A percentile compares a stretch with the other conserved stretches of the same genome.
phyloP scores from a whole-genome alignment of 2,113 vertebrate genomes.

The Cettia cetti region DNA sequence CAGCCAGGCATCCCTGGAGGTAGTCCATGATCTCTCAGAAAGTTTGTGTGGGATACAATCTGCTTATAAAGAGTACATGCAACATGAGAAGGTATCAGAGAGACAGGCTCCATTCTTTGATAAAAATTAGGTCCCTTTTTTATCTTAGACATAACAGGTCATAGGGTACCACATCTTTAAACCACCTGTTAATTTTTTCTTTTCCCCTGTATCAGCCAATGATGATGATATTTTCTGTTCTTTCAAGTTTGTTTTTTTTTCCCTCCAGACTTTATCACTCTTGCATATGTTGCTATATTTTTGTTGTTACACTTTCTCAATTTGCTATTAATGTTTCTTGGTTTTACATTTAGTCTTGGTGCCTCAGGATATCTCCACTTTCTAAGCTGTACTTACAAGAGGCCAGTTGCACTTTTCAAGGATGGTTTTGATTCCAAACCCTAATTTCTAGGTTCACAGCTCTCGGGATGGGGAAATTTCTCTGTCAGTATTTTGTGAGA shows the following conservation, averaged over 20 bases:
- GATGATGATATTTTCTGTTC: neutral
- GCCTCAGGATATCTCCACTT: neutral
- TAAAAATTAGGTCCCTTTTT: neutral
- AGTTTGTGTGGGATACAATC: neutral
- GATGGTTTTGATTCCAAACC: neutral
- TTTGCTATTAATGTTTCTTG: neutral
- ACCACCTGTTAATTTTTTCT: neutral
- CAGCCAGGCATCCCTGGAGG: accelerated
- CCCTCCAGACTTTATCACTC: neutral
- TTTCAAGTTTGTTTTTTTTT: neutral
- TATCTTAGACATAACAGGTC: neutral
- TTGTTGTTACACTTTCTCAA: neutral
- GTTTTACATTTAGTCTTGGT: neutral
- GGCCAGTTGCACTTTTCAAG: neutral
- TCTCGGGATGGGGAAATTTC: neutral
- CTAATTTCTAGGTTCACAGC: neutral
- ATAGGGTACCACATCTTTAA: neutral
- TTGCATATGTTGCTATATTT: neutral
- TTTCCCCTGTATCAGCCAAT: neutral
- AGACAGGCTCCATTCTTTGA: neutral
- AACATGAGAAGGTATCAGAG: neutral
- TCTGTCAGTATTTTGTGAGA: neutral
- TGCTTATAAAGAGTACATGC: neutral
- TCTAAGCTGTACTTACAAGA: neutral
- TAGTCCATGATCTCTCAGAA: neutral